Evolutionary conservation across 2,888 invertebrate species (phyloP), one percentile per base, ranked within the genome.

Genomic region (Eilema depressum): DNA sequence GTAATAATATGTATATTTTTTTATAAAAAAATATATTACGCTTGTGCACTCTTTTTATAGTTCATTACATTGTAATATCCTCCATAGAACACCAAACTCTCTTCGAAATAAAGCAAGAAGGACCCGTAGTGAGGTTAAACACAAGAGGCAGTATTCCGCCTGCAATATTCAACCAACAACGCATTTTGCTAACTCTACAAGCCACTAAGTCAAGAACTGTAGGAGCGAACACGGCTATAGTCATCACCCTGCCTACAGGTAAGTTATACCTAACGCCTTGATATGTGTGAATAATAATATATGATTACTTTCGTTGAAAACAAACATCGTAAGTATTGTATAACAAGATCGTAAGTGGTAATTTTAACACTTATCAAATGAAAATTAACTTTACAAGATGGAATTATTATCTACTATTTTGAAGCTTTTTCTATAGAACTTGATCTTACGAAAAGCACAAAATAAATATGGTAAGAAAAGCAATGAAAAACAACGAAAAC

Each of bases 181-280:
- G 79, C 8, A 79, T 93, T 17, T 67, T 89, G 3, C 82, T 93
- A 57, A 80, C 87, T 17, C 69, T 93, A 68, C 77, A 77, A 57
- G 93, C 91, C 0, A 79, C 79, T 0, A 93, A 92, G 74, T 85
- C 86, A 25, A 85, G 90, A 69, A 92, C 92, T 23, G 89, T 93
- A 1, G 92, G 91, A 3, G 93, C 91, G 4, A 88, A 77, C 56
- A 85, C 93, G 41, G 86, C 86, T 20, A 80, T 94, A 17, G 78
- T 88, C 68, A 85, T 94, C 75, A 75, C 82, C 66, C 85, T 93
- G 64, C 93, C 47, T 74, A 75, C 83, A 85, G 92, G 93, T 93
- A 84, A 75, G 7, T 47, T 47, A 47, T 20, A 20, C 33, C 33
- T 37, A 41, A 41, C 0, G 17, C 14, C 17, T 8, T 41, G 17